phyloP scores from a whole-genome alignment of 2,888 invertebrate genomes.

The Lissocephala sabroskyi region DNA sequence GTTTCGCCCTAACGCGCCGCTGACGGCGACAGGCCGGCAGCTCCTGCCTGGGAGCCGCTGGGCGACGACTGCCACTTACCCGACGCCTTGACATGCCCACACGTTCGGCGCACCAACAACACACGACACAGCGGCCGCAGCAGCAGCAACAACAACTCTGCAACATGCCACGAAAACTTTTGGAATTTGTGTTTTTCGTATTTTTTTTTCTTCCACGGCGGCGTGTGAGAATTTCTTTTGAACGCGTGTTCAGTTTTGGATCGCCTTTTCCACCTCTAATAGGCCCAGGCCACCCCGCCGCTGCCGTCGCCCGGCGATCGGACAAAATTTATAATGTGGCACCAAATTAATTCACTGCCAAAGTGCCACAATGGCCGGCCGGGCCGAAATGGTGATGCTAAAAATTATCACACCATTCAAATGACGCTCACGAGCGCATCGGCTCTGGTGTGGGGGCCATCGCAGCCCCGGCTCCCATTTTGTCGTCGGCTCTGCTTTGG shows the following conservation, averaged over 20 bases:
- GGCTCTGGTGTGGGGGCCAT: too few relatives aligned
- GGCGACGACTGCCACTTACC: constrained; percentile 29
- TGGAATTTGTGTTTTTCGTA: constrained; percentile 43
- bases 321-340: constrained; percentile 53
- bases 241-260: constrained; percentile 39
- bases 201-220: constrained; percentile 31
- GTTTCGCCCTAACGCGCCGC: too few relatives aligned
- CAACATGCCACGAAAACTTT: constrained; percentile 54
- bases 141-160: constrained; percentile 45
- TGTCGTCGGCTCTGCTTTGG: constrained; percentile 32
- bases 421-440: constrained; percentile 53
- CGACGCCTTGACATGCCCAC: constrained; percentile 61
- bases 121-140: constrained; percentile 14
- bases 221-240: constrained; percentile 66
- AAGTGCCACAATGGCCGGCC: constrained; percentile 28
- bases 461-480: background rate
- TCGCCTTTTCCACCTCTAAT: background rate
- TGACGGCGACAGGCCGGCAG: too few relatives aligned
- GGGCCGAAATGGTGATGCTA: constrained; percentile 31
- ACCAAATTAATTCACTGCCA: constrained; percentile 59
- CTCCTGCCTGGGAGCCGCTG: too few relatives aligned
- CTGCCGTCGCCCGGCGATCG: constrained; percentile 10
- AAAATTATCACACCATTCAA: constrained; percentile 70
- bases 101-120: constrained; percentile 33
- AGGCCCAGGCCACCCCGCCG: background rate